Base-by-base conservation (phyloP, 2,888 invertebrate species). In the Bombylius major region DNA sequence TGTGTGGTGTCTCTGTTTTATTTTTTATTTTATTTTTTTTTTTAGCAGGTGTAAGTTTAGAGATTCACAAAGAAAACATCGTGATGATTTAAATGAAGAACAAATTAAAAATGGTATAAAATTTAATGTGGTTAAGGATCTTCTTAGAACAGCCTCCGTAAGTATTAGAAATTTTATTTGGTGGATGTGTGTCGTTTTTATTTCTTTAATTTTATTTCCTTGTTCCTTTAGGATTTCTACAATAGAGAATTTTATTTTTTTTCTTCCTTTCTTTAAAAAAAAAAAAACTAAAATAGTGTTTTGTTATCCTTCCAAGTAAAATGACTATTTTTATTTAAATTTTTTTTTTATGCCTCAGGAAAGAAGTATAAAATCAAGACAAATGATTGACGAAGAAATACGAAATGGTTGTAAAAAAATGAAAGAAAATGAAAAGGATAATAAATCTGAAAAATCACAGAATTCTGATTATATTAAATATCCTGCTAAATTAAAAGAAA, bases 41-140 rank as follows among this genome's bases (percentile, higher is more conserved):
- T 23, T 33, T 46, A 13, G 31, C 44, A 72, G 72, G 48, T 66
- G 69, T 64, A 67, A 65, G 53, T 73, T 73, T 63, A 69, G 70
- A 8, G 69, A 70, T 55, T 66, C 67, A 0, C 68, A 72, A 61
- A 59, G 66, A 56, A 66, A 65, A 12, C 67, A 70, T 50, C 70
- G 70, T 3, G 56, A 66, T 13, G 64, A 67, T 34, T 60, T 70
- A 51, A 70, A 69, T 33, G 51, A 61, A 64, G 44, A 64, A 61
- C 9, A 56, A 34, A 58, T 53, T 50, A 23, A 39, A 1, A 31
- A 44, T 7, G 49, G 55, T 12, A 49, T 23, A 13, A 51, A 6
- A 13, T 34, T 51, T 42, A 8, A 58, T 53, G 31, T 47, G 54
- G 51, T 57, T 55, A 46, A 56, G 53, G 50, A 42, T 33, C 44